These are phyloP conservation scores for Drosophila arizonae DNA, from an alignment of 1,140 invertebrate genomes.

Conservation along the genomic window DNA sequence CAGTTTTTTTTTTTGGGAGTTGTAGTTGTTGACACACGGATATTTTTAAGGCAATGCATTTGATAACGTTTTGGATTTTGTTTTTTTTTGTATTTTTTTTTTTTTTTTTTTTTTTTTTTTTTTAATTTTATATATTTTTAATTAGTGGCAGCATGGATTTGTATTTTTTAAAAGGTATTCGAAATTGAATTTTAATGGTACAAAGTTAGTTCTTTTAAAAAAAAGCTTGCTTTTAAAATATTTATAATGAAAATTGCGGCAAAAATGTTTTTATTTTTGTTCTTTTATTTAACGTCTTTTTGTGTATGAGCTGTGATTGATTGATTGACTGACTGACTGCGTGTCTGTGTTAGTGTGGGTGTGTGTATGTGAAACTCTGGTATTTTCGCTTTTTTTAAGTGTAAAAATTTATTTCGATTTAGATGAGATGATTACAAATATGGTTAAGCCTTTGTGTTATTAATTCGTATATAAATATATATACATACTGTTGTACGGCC, in stretches of 20 bases:
- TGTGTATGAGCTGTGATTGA: slow-evolving; percentile 26
- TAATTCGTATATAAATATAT: slow-evolving; percentile 19
- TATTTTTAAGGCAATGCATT: slow-evolving; percentile 53
- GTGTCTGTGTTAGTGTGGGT: slow-evolving; percentile 22
- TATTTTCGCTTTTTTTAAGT: slow-evolving; percentile 51
- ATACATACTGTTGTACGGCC: no score
- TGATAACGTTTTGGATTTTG: not conserved
- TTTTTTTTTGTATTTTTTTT: no score
- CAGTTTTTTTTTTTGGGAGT: slow-evolving; percentile 46
- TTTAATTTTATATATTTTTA: no score
- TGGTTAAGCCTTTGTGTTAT: slow-evolving; percentile 83
- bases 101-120: slow-evolving; percentile 34
- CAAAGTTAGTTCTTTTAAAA: slow-evolving; percentile 55
- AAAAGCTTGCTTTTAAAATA: slow-evolving; percentile 56
- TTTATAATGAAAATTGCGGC: slow-evolving; percentile 69
- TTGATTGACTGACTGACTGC: slow-evolving; percentile 13
- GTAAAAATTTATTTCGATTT: slow-evolving; percentile 81
- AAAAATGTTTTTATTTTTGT: slow-evolving; percentile 45
- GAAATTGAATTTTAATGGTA: slow-evolving; percentile 55
- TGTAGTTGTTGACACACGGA: slow-evolving; percentile 75
- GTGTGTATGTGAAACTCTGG: slow-evolving; percentile 40
- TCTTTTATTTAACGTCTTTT: slow-evolving; percentile 19
- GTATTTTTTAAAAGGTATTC: slow-evolving; percentile 60
- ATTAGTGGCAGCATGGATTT: slow-evolving; percentile 74
- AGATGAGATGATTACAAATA: slow-evolving; percentile 83